Conservation (phyloP, 1,140 invertebrate species). For the Helicoverpa zea region DNA sequence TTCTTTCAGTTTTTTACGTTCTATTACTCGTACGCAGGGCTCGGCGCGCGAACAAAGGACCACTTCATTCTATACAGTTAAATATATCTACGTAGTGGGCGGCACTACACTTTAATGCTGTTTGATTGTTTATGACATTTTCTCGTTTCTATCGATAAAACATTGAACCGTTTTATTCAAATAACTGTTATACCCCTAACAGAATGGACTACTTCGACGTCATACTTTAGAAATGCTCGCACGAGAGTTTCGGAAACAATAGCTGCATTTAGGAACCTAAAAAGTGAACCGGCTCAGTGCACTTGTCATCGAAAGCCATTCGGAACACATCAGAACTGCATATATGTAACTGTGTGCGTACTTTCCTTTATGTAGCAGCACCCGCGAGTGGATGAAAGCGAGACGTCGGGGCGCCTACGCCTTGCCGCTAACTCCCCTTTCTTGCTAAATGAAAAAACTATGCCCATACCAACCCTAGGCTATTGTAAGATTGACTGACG, state of each 20-base stretch:
- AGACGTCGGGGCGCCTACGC: slow-evolving; percentile 74
- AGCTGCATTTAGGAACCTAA: slow-evolving; percentile 81
- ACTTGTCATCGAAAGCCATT: slow-evolving; percentile 85
- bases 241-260: slow-evolving; percentile 76
- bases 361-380: slow-evolving; percentile 79
- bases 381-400: slow-evolving; percentile 82
- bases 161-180: background rate
- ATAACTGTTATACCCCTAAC: slow-evolving; percentile 16
- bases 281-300: slow-evolving; percentile 78
- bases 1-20: slow-evolving; percentile 67
- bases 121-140: slow-evolving; percentile 46
- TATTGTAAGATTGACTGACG: slow-evolving; percentile 79
- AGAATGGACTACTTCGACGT: slow-evolving; percentile 41
- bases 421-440: slow-evolving; percentile 75
- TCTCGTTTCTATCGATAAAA: slow-evolving; percentile 16
- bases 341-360: slow-evolving; percentile 68
- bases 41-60: slow-evolving; percentile 66
- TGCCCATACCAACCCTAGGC: slow-evolving; percentile 70
- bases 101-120: slow-evolving; percentile 28
- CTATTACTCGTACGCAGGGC: slow-evolving; percentile 62
- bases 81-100: slow-evolving; percentile 49
- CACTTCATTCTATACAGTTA: slow-evolving; percentile 65
- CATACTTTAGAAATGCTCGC: slow-evolving; percentile 69
- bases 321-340: slow-evolving; percentile 79
- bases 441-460: slow-evolving; percentile 82